Percentiles rank a stretch among this genome's conserved stretches.
Evolutionary conservation across 1,140 invertebrate species (phyloP).

Genomic region (Aradophagus sp.): DNA sequence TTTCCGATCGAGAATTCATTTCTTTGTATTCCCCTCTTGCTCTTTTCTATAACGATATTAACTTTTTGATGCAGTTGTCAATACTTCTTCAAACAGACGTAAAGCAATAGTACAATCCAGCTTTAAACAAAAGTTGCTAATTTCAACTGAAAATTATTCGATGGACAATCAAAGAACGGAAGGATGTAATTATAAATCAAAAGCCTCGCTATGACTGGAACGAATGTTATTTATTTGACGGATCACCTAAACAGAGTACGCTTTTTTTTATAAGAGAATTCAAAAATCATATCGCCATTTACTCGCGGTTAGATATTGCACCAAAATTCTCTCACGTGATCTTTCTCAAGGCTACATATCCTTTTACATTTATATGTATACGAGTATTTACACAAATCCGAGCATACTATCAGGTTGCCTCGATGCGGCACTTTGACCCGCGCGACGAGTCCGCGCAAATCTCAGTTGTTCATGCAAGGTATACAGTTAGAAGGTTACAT

Average conservation of each 20-base stretch:
- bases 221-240: conserved; percentile 73
- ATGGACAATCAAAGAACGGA: too few relatives aligned
- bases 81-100: conserved; percentile 12
- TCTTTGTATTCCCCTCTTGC: conserved; percentile 19
- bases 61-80: conserved; percentile 29
- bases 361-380: conserved; percentile 54
- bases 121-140: too few relatives aligned
- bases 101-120: too few relatives aligned
- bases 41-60: conserved; percentile 26
- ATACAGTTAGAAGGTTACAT: conserved; percentile 39
- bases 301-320: conserved; percentile 46
- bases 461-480: conserved; percentile 22
- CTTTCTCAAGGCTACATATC: conserved; percentile 37
- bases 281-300: conserved; percentile 16
- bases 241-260: conserved; percentile 68
- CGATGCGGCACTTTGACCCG: conserved; percentile 24
- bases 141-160: too few relatives aligned
- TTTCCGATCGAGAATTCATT: conserved; percentile 27
- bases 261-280: conserved; percentile 54
- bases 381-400: conserved; percentile 52
- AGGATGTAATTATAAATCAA: conserved; percentile 12
- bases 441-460: conserved; percentile 1
- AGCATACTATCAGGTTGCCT: conserved; percentile 41
- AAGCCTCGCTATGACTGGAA: conserved; percentile 56
- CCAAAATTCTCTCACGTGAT: conserved; percentile 29